A percentile compares a stretch with the other conserved stretches of the same genome.
Conservation (phyloP, 1,140 invertebrate species). For the Sitobion miscanthi region DNA sequence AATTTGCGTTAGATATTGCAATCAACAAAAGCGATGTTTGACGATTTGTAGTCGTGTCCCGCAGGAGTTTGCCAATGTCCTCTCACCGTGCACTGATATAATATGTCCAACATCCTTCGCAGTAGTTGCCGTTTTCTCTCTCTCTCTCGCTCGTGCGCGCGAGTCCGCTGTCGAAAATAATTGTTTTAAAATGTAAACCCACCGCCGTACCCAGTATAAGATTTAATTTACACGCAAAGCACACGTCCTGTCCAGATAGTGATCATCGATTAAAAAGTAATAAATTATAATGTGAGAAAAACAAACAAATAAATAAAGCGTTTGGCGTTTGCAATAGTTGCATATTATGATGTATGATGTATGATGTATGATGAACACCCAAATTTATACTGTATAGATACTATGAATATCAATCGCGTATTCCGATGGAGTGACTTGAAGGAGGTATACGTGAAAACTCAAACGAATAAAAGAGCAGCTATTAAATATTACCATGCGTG, state of each 20-base stretch:
- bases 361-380: not conserved
- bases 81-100: not conserved
- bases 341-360: not conserved
- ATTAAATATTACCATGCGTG: not conserved
- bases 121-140: not conserved
- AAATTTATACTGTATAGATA: not conserved
- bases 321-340: not conserved
- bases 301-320: not conserved
- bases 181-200: not conserved
- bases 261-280: not conserved
- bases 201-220: not conserved
- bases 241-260: not conserved
- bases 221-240: not conserved
- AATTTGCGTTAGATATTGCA: not conserved
- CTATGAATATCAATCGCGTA: not conserved
- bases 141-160: not conserved
- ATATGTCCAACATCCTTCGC: not conserved
- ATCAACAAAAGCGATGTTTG: not conserved
- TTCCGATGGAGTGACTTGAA: not conserved
- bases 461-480: not conserved
- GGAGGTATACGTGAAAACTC: not conserved
- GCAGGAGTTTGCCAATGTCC: not conserved
- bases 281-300: not conserved
- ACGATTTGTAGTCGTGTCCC: conserved; percentile 20
- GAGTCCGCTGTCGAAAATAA: not conserved